These are phyloP conservation scores for Drosophila albomicans DNA, from an alignment of 1,140 invertebrate species.

Conservation along the genomic window DNA sequence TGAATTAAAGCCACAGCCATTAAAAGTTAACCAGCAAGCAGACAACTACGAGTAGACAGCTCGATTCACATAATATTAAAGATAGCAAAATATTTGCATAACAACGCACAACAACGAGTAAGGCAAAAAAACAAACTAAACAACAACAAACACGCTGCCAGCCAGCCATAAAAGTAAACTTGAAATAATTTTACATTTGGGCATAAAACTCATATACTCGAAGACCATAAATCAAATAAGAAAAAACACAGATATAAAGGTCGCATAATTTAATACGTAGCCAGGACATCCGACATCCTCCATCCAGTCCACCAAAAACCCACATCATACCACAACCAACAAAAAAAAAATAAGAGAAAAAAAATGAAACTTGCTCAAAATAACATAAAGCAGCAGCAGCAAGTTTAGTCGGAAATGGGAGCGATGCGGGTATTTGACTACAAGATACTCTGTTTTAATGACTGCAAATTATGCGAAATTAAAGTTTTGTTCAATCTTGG, in stretches of 20 bases:
- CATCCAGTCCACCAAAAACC: conserved; percentile 19
- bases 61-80: conserved; percentile 37
- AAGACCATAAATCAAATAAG: conserved; percentile 66
- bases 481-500: neutral
- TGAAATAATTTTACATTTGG: conserved; percentile 63
- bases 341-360: conserved; percentile 16
- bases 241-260: conserved; percentile 37
- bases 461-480: neutral
- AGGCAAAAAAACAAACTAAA: conserved; percentile 8
- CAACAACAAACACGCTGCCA: conserved; percentile 11
- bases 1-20: conserved; percentile 75
- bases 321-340: conserved; percentile 28
- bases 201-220: conserved; percentile 46
- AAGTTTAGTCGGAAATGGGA: neutral
- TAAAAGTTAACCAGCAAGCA: conserved; percentile 62
- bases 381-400: neutral
- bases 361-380: neutral
- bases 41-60: neutral
- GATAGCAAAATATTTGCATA: conserved; percentile 71
- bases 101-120: conserved; percentile 8
- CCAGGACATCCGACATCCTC: conserved; percentile 6
- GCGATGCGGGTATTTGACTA: neutral
- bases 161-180: conserved; percentile 47
- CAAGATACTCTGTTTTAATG: conserved; percentile 3
- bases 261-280: conserved; percentile 61